Evolutionary conservation across 1,140 invertebrate species (phyloP).

Genomic region (Littorina saxatilis): DNA sequence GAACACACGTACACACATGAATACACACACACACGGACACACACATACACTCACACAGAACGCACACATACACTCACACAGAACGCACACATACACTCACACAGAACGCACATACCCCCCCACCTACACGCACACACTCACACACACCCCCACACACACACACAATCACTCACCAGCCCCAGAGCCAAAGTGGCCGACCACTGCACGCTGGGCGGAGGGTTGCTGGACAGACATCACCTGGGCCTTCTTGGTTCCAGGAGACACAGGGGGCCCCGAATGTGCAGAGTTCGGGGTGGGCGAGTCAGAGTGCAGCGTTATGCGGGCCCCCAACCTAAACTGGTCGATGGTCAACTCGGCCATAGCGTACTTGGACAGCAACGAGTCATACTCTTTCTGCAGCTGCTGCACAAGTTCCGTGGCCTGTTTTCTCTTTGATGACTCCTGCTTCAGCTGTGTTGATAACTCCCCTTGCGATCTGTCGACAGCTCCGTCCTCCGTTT

Average conservation of each 20-base stretch:
- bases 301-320: conserved; percentile 67
- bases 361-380: conserved; percentile 74
- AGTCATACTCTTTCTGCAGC: conserved; percentile 73
- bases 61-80: no score
- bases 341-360: conserved; percentile 75
- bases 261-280: conserved; percentile 38
- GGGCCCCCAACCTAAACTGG: conserved; percentile 72
- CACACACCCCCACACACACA: no score
- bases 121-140: no score
- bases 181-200: conserved; percentile 19
- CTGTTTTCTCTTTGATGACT: conserved; percentile 66
- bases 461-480: conserved; percentile 62
- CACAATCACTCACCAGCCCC: conserved; percentile 18
- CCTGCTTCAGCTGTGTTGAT: conserved; percentile 64
- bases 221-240: conserved; percentile 57
- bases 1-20: no score
- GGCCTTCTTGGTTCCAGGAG: conserved; percentile 56
- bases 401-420: conserved; percentile 72
- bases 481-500: conserved; percentile 11
- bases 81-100: no score
- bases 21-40: no score
- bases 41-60: no score
- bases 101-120: no score
- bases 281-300: conserved; percentile 67
- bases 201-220: conserved; percentile 37